Percentiles rank a stretch among this genome's conserved stretches.
These are phyloP conservation scores for Pyrocephalus nanus DNA, from an alignment of 2,797 vertebrate genomes.

Conservation along the genomic window DNA sequence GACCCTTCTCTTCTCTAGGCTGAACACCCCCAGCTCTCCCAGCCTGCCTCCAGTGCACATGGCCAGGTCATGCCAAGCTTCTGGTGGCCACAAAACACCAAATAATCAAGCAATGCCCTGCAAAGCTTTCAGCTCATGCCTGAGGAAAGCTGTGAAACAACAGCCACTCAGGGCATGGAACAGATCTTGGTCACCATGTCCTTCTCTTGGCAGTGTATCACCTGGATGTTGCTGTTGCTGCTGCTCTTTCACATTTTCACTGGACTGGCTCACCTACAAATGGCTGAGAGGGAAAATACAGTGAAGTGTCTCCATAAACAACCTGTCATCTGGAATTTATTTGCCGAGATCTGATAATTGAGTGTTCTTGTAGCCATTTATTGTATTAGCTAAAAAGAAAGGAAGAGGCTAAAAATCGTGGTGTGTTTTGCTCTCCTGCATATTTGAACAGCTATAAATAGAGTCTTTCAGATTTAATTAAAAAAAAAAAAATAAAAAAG, in stretches of 20 bases:
- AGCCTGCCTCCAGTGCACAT: fast-evolving
- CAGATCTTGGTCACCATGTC: not conserved
- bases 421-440: not conserved
- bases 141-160: not conserved
- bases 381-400: not conserved
- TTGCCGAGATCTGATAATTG: not conserved
- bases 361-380: not conserved
- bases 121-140: not conserved
- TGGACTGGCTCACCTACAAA: not conserved
- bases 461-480: not conserved
- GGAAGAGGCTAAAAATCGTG: not conserved
- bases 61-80: not conserved
- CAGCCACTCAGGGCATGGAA: not conserved
- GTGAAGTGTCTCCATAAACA: not conserved
- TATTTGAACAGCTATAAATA: not conserved
- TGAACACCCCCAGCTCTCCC: not conserved
- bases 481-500: not conserved
- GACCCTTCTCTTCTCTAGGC: not conserved
- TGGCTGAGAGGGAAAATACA: not conserved
- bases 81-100: not conserved
- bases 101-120: not conserved
- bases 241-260: not conserved
- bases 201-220: not conserved
- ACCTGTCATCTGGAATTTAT: not conserved
- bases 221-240: not conserved